These are phyloP conservation scores for Pipistrellus nathusii DNA, from an alignment of 2,797 vertebrate species.

Conservation along the genomic window DNA sequence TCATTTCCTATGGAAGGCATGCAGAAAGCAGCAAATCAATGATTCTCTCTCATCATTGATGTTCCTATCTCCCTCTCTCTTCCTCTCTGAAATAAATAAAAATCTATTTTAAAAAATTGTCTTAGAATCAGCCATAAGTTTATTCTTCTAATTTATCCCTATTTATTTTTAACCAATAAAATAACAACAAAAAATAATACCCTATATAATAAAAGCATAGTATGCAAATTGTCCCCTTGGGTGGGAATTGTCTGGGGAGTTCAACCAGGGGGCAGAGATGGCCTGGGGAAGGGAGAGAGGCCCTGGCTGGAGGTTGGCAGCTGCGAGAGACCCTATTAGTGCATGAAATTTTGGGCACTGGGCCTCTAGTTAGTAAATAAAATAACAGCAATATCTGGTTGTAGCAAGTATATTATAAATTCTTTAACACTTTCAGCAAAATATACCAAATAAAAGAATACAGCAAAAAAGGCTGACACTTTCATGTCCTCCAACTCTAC, in stretches of 20 bases:
- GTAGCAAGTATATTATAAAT: not conserved
- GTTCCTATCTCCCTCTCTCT: too few species aligned
- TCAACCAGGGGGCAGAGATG: accelerated
- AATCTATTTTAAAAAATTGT: not conserved
- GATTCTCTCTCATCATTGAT: too few species aligned
- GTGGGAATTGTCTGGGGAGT: too few species aligned
- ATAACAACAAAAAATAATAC: not conserved
- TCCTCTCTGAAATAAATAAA: too few species aligned
- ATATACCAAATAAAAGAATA: not conserved
- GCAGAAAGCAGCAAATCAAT: too few species aligned
- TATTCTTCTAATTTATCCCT: not conserved
- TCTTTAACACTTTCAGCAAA: not conserved
- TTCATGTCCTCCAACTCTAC: not conserved
- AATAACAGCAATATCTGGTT: not conserved
- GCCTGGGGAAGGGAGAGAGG: too few species aligned
- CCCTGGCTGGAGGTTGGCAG: too few species aligned
- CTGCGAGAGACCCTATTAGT: too few species aligned
- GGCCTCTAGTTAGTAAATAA: not conserved
- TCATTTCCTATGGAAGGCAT: too few species aligned
- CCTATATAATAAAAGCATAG: not conserved
- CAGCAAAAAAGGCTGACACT: not conserved
- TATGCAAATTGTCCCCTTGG: too few species aligned
- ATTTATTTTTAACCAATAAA: not conserved
- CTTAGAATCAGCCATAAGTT: not conserved
- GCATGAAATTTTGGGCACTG: too few species aligned